These are phyloP conservation scores for Ursus arctos DNA, from an alignment of 2,113 vertebrate species.

Conservation along the genomic window DNA sequence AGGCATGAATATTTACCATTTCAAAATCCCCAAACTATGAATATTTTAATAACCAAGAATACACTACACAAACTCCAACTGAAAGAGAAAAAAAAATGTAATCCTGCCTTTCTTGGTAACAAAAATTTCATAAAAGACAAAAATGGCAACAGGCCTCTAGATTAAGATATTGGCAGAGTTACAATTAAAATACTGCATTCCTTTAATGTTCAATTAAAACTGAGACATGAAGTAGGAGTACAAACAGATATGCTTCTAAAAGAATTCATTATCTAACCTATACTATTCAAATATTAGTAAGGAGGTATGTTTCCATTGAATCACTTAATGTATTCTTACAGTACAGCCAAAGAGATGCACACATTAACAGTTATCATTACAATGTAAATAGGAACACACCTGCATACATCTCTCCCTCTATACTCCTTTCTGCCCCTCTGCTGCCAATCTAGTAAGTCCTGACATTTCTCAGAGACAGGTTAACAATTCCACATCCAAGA, in stretches of 20 bases:
- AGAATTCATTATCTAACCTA: neutral
- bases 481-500: neutral
- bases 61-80: conserved; percentile 35
- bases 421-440: neutral
- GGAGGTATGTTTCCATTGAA: neutral
- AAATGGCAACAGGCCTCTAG: conserved; percentile 60
- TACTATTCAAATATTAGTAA: neutral
- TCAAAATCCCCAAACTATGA: conserved; percentile 41
- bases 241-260: neutral
- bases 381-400: neutral
- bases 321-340: neutral
- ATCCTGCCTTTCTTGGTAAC: conserved; percentile 5
- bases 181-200: conserved; percentile 52
- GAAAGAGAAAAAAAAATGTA: neutral
- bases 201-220: conserved; percentile 56
- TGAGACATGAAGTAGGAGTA: neutral
- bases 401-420: neutral
- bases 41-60: conserved; percentile 59
- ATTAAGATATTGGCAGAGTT: conserved; percentile 56
- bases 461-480: neutral
- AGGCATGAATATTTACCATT: conserved; percentile 57
- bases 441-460: neutral
- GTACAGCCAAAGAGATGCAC: neutral
- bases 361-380: neutral
- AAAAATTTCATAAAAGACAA: conserved; percentile 33